Evolutionary conservation across 2,797 vertebrate species (phyloP).

Genomic region (Ambastaia sidthimunki): DNA sequence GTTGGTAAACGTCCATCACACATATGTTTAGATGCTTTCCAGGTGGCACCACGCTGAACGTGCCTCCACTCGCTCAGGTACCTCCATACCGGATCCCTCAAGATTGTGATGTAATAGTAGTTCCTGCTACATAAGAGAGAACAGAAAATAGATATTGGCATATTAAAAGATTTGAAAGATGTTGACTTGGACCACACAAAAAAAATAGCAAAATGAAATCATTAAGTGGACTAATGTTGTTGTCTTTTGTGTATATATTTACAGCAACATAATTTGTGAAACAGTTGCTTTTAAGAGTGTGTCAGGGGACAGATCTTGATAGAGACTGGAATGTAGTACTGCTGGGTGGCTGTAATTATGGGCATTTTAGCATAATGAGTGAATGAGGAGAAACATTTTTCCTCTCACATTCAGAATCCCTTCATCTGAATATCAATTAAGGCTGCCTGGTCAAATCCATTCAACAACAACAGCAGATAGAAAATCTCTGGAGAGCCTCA

Average conservation of each 20-base stretch:
- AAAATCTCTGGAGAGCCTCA: slow-evolving; percentile 6
- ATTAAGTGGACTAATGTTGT: slow-evolving; percentile 19
- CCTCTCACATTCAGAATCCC: slow-evolving; percentile 25
- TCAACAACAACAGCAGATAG: slow-evolving; percentile 20
- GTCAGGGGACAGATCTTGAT: slow-evolving; percentile 25
- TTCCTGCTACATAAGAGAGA: slow-evolving; percentile 76
- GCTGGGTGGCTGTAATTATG: slow-evolving; percentile 31
- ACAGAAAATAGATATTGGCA: slow-evolving; percentile 15
- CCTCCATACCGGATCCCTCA: slow-evolving; percentile 93
- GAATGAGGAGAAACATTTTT: slow-evolving; percentile 15
- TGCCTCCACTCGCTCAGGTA: slow-evolving; percentile 97
- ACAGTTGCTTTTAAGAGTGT: background rate
- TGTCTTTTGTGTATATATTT: slow-evolving; percentile 6
- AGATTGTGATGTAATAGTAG: slow-evolving; percentile 97
- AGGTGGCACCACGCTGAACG: slow-evolving; percentile 94
- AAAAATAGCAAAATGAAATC: background rate
- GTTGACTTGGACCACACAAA: background rate
- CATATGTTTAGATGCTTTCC: slow-evolving; percentile 94
- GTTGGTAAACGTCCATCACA: slow-evolving; percentile 93
- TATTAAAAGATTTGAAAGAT: background rate
- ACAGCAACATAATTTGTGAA: slow-evolving; percentile 6
- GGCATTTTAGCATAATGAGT: slow-evolving; percentile 35
- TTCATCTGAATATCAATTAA: slow-evolving; percentile 40
- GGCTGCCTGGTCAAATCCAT: slow-evolving; percentile 13
- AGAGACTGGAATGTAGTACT: slow-evolving; percentile 35